phyloP scores from a whole-genome alignment of 2,113 vertebrate genomes.

The Thamnophis sirtalis region DNA sequence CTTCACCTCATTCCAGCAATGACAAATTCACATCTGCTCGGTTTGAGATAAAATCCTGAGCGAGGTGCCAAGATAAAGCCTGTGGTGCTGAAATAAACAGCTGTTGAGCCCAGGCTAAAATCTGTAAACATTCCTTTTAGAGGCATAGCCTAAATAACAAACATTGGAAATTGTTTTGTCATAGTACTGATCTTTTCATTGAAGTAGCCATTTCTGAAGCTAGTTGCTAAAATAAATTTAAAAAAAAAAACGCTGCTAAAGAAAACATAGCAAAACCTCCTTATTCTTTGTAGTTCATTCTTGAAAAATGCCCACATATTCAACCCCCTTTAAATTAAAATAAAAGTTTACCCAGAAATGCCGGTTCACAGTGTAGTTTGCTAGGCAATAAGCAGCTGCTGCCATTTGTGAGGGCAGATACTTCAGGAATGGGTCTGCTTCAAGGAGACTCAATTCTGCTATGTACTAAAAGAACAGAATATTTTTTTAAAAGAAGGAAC shows the following conservation, averaged over 20 bases:
- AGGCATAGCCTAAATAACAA: background rate
- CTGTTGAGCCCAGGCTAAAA: background rate
- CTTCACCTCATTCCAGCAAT: background rate
- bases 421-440: constrained; percentile 82
- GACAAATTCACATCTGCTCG: background rate
- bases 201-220: background rate
- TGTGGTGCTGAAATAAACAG: background rate
- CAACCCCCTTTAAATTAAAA: background rate
- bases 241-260: background rate
- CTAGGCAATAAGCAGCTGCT: constrained; percentile 86
- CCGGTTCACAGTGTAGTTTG: constrained; percentile 81
- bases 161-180: background rate
- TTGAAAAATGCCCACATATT: background rate
- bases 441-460: constrained; percentile 86
- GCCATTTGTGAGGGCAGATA: constrained; percentile 84
- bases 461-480: constrained; percentile 75
- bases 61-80: background rate
- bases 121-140: background rate
- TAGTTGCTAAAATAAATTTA: background rate
- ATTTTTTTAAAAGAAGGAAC: background rate
- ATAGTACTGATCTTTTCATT: background rate
- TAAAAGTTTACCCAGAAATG: constrained; percentile 76
- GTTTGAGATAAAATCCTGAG: background rate
- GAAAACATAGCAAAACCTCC: background rate
- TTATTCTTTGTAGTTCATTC: background rate